phyloP scores from a whole-genome alignment of 2,797 vertebrate genomes.

The Yasuhikotakia modesta region DNA sequence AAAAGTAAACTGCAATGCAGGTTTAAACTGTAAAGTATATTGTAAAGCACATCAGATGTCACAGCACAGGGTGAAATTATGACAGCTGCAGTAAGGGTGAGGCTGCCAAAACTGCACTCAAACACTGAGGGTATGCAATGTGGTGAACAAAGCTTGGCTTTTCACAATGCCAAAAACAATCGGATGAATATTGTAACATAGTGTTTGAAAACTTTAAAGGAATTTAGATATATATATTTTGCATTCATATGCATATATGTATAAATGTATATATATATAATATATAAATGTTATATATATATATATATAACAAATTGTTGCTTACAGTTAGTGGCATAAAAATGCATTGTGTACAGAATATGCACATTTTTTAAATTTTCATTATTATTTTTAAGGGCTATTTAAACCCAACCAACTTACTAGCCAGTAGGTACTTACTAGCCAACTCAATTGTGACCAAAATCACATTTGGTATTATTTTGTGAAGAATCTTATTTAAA shows the following conservation, averaged over 20 bases:
- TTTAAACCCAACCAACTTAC: too few species aligned
- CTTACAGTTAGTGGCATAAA: too few species aligned
- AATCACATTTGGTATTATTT: too few species aligned
- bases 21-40: slow-evolving; percentile 20
- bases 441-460: background rate
- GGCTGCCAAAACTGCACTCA: slow-evolving; percentile 38
- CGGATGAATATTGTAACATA: slow-evolving; percentile 32
- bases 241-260: too few species aligned
- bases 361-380: too few species aligned
- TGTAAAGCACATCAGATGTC: slow-evolving; percentile 37
- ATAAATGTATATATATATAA: too few species aligned
- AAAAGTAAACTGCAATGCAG: slow-evolving; percentile 9
- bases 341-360: background rate
- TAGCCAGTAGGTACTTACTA: too few species aligned
- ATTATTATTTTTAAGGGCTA: too few species aligned
- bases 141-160: slow-evolving; percentile 7
- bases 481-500: background rate
- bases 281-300: too few species aligned
- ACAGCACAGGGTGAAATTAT: slow-evolving; percentile 49
- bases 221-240: too few species aligned
- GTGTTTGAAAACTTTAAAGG: slow-evolving; percentile 20
- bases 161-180: slow-evolving; percentile 27
- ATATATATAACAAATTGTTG: too few species aligned
- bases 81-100: slow-evolving; percentile 49
- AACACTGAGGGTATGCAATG: slow-evolving; percentile 36